A percentile compares a stretch with the other conserved stretches of the same genome.
Conservation (phyloP, 2,797 vertebrate species). For the Botia almorhae region DNA sequence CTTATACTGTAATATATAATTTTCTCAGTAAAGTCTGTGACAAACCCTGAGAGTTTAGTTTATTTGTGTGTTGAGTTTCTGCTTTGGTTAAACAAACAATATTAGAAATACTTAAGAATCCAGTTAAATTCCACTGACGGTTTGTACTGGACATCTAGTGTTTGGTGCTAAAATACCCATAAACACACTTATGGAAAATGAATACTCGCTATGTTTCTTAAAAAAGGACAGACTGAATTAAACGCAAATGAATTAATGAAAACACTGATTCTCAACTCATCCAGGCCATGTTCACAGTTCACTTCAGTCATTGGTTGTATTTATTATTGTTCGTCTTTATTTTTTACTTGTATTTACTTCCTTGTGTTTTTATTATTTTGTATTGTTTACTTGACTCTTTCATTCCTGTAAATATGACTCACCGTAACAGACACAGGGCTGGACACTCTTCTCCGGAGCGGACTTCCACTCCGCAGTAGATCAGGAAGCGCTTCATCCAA, state of each 20-base stretch:
- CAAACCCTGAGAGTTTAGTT: not conserved
- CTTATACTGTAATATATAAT: not conserved
- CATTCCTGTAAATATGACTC: slow-evolving; percentile 11
- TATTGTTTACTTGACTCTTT: not conserved
- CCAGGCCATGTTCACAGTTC: not conserved
- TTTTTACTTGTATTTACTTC: not conserved
- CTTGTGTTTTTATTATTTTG: not conserved
- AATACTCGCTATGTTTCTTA: not conserved
- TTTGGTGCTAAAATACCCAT: not conserved
- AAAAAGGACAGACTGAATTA: not conserved
- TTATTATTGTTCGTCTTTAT: not conserved
- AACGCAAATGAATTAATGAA: not conserved
- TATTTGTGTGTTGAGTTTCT: not conserved
- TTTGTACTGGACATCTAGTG: not conserved
- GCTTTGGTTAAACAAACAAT: too few species aligned
- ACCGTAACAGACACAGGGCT: slow-evolving; percentile 79
- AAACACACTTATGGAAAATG: not conserved
- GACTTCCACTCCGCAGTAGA: slow-evolving; percentile 72
- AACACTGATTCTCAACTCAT: not conserved
- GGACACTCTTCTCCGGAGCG: slow-evolving; percentile 72
- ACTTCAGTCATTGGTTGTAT: not conserved
- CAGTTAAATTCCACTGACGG: not conserved
- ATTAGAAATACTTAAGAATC: too few species aligned
- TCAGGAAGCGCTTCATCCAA: slow-evolving; percentile 72
- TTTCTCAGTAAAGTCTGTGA: not conserved